phyloP scores from a whole-genome alignment of 2,888 invertebrate species.

The Archips crataeganus region DNA sequence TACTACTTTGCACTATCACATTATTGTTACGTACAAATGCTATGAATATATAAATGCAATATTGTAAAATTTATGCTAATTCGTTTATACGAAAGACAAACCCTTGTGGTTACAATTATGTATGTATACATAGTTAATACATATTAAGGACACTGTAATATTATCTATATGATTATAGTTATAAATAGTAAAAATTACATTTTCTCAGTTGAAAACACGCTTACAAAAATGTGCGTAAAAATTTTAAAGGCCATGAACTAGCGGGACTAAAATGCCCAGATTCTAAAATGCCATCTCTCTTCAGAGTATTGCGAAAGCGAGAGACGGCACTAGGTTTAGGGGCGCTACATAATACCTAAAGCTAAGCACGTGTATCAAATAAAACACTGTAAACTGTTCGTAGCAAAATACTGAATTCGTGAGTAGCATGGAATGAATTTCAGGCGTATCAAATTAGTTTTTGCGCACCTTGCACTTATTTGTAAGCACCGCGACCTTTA shows the following conservation, averaged over 20 bases:
- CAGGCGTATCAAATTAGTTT: slow-evolving; percentile 70
- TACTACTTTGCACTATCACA: slow-evolving; percentile 63
- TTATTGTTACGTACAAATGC: slow-evolving; percentile 67
- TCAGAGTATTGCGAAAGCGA: slow-evolving; percentile 45
- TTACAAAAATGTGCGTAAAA: slow-evolving; percentile 59
- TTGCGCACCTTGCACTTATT: slow-evolving; percentile 54
- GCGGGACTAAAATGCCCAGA: slow-evolving; percentile 56
- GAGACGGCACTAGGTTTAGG: slow-evolving; percentile 47
- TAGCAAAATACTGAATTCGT: slow-evolving; percentile 78
- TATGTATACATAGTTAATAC: slow-evolving; percentile 45
- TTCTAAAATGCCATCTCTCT: slow-evolving; percentile 41
- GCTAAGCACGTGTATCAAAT: slow-evolving; percentile 69
- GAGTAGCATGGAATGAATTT: slow-evolving; percentile 74
- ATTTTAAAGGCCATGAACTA: slow-evolving; percentile 56
- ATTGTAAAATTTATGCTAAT: slow-evolving; percentile 48
- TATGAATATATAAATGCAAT: slow-evolving; percentile 65
- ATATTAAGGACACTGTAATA: slow-evolving; percentile 59
- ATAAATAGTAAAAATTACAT: slow-evolving; percentile 51
- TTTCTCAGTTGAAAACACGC: slow-evolving; percentile 51
- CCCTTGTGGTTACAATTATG: slow-evolving; percentile 35
- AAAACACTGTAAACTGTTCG: slow-evolving; percentile 67
- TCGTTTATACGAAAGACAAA: slow-evolving; percentile 43
- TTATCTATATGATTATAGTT: slow-evolving; percentile 47
- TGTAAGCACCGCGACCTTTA: slow-evolving; percentile 17
- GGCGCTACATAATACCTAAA: slow-evolving; percentile 58